Evolutionary conservation across 2,113 vertebrate species (phyloP).

Genomic region (Capreolus pygargus): DNA sequence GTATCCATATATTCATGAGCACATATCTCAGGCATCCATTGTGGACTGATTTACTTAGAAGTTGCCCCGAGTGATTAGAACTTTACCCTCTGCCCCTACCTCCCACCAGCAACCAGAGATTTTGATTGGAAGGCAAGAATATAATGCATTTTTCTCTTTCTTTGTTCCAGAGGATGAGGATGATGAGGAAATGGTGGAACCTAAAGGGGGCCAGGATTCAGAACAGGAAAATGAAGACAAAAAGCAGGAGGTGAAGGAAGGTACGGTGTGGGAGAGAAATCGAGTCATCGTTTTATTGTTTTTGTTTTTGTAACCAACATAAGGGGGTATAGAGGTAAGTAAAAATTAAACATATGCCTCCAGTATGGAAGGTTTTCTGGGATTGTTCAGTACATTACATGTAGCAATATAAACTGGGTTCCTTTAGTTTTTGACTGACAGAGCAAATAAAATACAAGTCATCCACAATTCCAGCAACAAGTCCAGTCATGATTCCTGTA

Average conservation of each 20-base stretch:
- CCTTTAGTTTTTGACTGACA: not conserved
- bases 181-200: conserved; percentile 92
- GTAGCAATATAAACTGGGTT: not conserved
- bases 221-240: conserved; percentile 91
- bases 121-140: conserved; percentile 58
- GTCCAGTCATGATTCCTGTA: not conserved
- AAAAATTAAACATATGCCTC: not conserved
- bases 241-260: conserved; percentile 91
- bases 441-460: not conserved
- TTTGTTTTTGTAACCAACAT: not conserved
- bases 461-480: not conserved
- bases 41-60: conserved; percentile 50
- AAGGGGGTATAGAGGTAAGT: not conserved
- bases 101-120: conserved; percentile 54
- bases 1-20: conserved; percentile 54
- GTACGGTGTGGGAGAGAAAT: conserved; percentile 73
- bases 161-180: conserved; percentile 92
- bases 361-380: not conserved
- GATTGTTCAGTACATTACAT: not conserved
- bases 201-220: conserved; percentile 87
- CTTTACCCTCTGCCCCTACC: conserved; percentile 37
- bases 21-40: conserved; percentile 44
- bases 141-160: conserved; percentile 59
- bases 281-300: not conserved
- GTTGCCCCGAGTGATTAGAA: conserved; percentile 58